Conservation (phyloP, 2,888 invertebrate genomes). For the Halictus quadricinctus region DNA sequence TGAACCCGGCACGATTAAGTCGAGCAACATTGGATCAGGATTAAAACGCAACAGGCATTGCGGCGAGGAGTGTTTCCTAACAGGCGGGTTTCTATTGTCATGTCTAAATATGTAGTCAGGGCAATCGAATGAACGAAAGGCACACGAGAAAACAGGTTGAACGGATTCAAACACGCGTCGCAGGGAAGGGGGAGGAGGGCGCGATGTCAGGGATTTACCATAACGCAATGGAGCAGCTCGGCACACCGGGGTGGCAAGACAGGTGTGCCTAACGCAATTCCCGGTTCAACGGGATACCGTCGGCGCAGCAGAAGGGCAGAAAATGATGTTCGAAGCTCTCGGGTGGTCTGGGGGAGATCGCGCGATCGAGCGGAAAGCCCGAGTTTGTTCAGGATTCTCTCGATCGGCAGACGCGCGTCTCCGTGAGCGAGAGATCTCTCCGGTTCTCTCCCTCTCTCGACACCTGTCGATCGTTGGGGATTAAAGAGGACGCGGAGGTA, state of each 20-base stretch:
- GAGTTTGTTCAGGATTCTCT: conserved; percentile 63
- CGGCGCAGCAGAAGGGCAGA: conserved; percentile 38
- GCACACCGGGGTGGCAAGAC: neutral
- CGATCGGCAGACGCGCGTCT: conserved; percentile 47
- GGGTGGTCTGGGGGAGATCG: conserved; percentile 34
- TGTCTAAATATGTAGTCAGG: neutral
- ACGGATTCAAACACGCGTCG: neutral
- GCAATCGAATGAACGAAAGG: neutral
- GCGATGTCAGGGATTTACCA: neutral
- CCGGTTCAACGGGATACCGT: conserved; percentile 4
- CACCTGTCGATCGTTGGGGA: conserved; percentile 73
- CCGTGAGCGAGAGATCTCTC: conserved; percentile 35
- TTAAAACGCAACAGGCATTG: neutral
- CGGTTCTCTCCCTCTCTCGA: conserved; percentile 56
- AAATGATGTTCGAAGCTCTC: conserved; percentile 57
- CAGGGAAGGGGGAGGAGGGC: neutral
- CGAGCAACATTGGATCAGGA: no score
- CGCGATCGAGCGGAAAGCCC: conserved; percentile 54
- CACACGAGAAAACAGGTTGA: neutral
- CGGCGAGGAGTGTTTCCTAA: no score
- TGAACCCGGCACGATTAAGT: no score
- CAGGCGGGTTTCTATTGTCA: neutral
- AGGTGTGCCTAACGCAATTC: conserved; percentile 20
- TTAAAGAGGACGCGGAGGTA: conserved; percentile 72
- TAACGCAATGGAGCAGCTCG: neutral